phyloP scores from a whole-genome alignment of 1,140 invertebrate genomes.

The Drosophila suzukii region DNA sequence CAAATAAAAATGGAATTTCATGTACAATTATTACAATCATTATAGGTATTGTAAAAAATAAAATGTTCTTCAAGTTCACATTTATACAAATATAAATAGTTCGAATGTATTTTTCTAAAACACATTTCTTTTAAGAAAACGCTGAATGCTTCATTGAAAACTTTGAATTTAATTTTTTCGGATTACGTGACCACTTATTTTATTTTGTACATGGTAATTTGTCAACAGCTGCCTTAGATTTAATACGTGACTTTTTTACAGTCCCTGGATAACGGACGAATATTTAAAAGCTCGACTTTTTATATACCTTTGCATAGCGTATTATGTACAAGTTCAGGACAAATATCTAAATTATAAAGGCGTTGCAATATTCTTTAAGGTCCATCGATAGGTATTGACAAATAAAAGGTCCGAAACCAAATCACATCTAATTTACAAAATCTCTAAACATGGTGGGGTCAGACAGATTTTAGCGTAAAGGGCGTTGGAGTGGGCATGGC shows the following conservation, averaged over 20 bases:
- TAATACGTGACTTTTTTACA: not conserved
- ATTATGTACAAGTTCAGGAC: too few relatives aligned
- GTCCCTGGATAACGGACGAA: not conserved
- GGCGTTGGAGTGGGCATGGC: too few relatives aligned
- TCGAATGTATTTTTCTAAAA: not conserved
- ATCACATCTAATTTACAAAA: too few relatives aligned
- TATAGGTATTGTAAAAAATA: constrained; percentile 44
- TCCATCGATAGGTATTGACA: too few relatives aligned
- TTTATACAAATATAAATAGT: not conserved
- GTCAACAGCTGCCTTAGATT: not conserved
- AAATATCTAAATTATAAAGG: too few relatives aligned
- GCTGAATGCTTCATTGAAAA: not conserved
- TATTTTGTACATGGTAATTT: not conserved
- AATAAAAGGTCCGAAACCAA: too few relatives aligned
- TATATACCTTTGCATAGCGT: too few relatives aligned
- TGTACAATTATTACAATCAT: constrained; percentile 59
- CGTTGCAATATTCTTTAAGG: too few relatives aligned
- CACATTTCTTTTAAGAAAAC: not conserved
- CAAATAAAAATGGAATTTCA: constrained; percentile 49
- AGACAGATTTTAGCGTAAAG: too few relatives aligned
- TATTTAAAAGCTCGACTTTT: too few relatives aligned
- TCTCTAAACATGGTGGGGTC: too few relatives aligned
- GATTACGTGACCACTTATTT: not conserved
- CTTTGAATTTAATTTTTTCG: not conserved
- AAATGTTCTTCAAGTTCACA: constrained; percentile 6